phyloP scores from a whole-genome alignment of 1,140 invertebrate genomes.

The Pomacea maculata region DNA sequence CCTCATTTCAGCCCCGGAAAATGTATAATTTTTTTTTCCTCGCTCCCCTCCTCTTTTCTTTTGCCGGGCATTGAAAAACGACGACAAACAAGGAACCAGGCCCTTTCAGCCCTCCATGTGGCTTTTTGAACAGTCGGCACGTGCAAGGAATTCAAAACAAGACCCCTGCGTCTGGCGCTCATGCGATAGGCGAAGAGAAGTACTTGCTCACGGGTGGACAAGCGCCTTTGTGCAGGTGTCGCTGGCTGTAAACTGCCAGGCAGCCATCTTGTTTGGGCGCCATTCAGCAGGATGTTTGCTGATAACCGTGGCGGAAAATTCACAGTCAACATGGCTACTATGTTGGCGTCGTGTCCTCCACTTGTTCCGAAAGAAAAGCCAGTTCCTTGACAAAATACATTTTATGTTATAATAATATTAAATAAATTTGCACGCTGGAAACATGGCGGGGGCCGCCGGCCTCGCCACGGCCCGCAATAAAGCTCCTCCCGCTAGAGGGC shows the following conservation, averaged over 20 bases:
- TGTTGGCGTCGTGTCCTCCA: not conserved
- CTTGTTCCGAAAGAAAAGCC: conserved; percentile 23
- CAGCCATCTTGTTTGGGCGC: conserved; percentile 26
- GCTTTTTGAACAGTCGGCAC: conserved; percentile 13
- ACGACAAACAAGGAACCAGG: conserved; percentile 17
- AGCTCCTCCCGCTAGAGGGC: conserved; percentile 12
- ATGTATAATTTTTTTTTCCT: conserved; percentile 18
- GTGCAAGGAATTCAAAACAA: conserved; percentile 20
- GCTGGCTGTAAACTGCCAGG: not conserved
- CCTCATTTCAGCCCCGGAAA: conserved; percentile 9
- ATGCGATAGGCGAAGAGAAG: conserved; percentile 20
- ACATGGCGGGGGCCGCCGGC: not conserved
- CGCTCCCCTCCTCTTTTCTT: not conserved
- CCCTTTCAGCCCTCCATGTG: conserved; percentile 19
- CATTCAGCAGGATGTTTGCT: conserved; percentile 19
- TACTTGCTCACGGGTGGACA: not conserved
- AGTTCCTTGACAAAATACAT: conserved; percentile 24
- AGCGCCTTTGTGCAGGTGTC: conserved; percentile 23
- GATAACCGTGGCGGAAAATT: conserved; percentile 22
- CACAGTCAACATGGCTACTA: conserved; percentile 18
- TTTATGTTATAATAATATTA: conserved; percentile 25
- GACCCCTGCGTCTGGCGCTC: conserved; percentile 15
- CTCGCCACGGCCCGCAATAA: conserved; percentile 9
- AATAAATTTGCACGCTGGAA: conserved; percentile 24
- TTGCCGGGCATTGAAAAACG: not conserved